Evolutionary conservation across 2,888 invertebrate species (phyloP), one percentile per base, ranked within the genome.

Genomic region (Drosophila longiperda): DNA sequence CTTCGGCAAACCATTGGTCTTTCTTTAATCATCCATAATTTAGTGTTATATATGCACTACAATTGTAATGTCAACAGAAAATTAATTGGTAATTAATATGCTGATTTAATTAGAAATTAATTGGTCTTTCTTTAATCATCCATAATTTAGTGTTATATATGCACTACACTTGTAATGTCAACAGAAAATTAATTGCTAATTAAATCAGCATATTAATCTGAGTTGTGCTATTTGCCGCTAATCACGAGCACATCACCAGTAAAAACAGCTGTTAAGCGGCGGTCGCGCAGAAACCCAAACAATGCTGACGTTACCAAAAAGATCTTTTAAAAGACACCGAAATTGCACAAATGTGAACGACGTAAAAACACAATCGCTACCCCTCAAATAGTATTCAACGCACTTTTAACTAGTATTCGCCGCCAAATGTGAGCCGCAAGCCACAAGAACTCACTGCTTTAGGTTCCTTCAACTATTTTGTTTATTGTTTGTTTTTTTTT

Each of bases 221-320:
- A 55, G 42, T 60, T 54, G 52, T 57, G 48, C 17, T 11, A 5
- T 1, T 12, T 0, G 9, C 17, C 17, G 11, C 26, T 42, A 7
- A n/a, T 40, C 38, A 68, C 55, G 45, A 26, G 23, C 53, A 11
- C 55, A 60, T 67, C 59, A 11, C 7, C 42, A 65, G 23, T 26
- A 11, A 20, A 29, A 55, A 52, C 76, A 75, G 62, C 75, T 75
- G 75, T 64, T 59, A 40, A 48, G 55, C 29, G 36, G 38, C 40
- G 53, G n/a, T 33, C 32, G 73, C 38, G 17, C 72, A 33, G 71
- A 68, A 74, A 78, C 61, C 78, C 29, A 75, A 84, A 84, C 82
- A 70, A 86, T 87, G 84, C 68, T 88, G 89, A 85, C 84, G 84
- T 80, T 83, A 66, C 77, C 83, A 89, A 71, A 81, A 84, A 63